A percentile compares a stretch with the other conserved stretches of the same genome.
These are phyloP conservation scores for Palythoa heliodiscus DNA, from an alignment of 92 coral and sea anemone genomes.

Conservation along the genomic window DNA sequence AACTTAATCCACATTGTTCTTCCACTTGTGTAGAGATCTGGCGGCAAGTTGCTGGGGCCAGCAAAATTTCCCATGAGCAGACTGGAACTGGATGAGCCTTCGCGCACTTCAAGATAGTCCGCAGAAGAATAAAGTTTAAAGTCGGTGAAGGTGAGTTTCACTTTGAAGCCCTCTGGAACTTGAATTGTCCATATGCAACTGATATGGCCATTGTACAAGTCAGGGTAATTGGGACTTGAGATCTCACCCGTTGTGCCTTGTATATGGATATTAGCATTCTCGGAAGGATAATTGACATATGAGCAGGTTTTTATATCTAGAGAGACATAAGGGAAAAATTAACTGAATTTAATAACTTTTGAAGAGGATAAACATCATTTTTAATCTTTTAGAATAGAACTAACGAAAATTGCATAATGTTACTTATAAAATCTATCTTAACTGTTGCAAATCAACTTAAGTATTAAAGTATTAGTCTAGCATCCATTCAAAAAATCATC, in stretches of 20 bases:
- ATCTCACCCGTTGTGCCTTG: constrained; percentile 11
- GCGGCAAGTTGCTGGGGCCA: not conserved
- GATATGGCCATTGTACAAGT: constrained; percentile 11
- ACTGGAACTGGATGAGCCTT: not conserved
- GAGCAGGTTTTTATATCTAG: constrained; percentile 17
- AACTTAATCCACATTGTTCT: constrained; percentile 27
- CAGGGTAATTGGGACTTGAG: constrained; percentile 16
- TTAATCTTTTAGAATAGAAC: too few species aligned
- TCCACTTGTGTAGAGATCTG: constrained; percentile 29
- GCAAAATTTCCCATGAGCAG: constrained; percentile 1
- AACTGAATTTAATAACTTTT: too few species aligned
- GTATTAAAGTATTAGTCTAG: too few species aligned
- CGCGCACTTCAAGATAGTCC: constrained; percentile 27
- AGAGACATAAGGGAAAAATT: not conserved
- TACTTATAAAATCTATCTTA: too few species aligned
- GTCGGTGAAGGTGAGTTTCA: constrained; percentile 12
- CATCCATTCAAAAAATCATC: too few species aligned
- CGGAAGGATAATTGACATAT: not conserved
- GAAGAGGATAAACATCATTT: not conserved
- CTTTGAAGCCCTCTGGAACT: constrained; percentile 23
- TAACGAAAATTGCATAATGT: too few species aligned
- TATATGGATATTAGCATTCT: not conserved
- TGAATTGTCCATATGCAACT: constrained; percentile 23
- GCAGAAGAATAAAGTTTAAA: not conserved
- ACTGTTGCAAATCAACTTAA: too few species aligned